Percentiles rank a stretch among this genome's conserved stretches.
Evolutionary conservation across 1,140 invertebrate genomes (phyloP).

Genomic region (Tenebrio molitor): DNA sequence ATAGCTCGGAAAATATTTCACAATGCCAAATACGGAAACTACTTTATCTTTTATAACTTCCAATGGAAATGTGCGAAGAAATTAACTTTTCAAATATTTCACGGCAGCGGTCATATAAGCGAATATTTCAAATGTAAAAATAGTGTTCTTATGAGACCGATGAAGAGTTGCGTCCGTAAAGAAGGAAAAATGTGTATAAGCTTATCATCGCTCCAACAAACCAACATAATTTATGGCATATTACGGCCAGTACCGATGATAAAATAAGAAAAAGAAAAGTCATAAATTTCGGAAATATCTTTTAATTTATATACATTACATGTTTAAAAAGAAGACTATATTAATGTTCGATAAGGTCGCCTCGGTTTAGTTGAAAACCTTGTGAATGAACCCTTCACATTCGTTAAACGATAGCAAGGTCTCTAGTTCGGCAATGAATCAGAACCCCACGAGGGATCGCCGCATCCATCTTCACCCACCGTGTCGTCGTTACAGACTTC

Average conservation of each 20-base stretch:
- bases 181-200: slow-evolving; percentile 6
- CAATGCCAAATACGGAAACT: slow-evolving; percentile 48
- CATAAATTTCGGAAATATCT: neutral
- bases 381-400: slow-evolving; percentile 38
- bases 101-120: neutral
- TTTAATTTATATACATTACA: slow-evolving; percentile 13
- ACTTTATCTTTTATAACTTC: slow-evolving; percentile 39
- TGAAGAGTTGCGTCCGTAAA: neutral
- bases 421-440: slow-evolving; percentile 39
- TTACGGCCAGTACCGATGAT: neutral
- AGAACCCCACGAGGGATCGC: slow-evolving; percentile 12
- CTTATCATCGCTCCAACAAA: neutral
- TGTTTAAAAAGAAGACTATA: slow-evolving; percentile 18
- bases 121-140: slow-evolving; percentile 11
- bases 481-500: slow-evolving; percentile 44
- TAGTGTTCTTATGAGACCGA: neutral
- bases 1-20: slow-evolving; percentile 50
- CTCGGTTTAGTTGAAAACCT: slow-evolving; percentile 33
- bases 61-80: slow-evolving; percentile 20
- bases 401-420: slow-evolving; percentile 44
- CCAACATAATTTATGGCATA: slow-evolving; percentile 21
- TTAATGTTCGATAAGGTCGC: slow-evolving; percentile 21
- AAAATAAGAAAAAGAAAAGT: neutral
- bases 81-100: neutral
- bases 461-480: slow-evolving; percentile 45